Evolutionary conservation across 2,113 vertebrate species (phyloP), one percentile per base, ranked within the genome.

Genomic region (Ellobius talpinus): DNA sequence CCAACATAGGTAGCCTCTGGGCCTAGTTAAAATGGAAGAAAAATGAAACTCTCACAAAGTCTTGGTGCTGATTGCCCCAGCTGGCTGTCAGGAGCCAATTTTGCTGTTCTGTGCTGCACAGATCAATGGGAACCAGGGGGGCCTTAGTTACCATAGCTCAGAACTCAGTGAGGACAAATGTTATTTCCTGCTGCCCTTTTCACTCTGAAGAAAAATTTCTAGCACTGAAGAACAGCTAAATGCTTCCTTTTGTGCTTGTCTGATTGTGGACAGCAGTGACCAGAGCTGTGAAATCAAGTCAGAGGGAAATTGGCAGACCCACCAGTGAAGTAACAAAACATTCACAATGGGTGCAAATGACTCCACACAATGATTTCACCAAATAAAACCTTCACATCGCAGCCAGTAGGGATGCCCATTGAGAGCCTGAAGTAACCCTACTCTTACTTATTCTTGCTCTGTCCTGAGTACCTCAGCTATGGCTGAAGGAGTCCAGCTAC

Each of bases 351-450:
- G 88, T 7, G 55, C 3, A 42, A 47, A 84, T 19, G 58, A 94
- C 94, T 5, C 0, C 45, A n/a, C 39, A 0, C 0, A 7, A 52
- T 88, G n/a, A 76, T 87, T 78, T 73, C 66, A 77, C 72, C 68
- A 78, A 97, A 96, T 93, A 97, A 93, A 98, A 97, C 97, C 97
- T 97, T 97, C 79, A 81, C 96, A 94, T 96, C 95, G 90, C 47
- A 93, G 95, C 61, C 93, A 94, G 78, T 74, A 95, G 93, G 97
- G 87, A 95, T 73, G 84, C 96, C 97, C 87, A 87, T 79, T 68
- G 96, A 86, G 96, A 98, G 93, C 97, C 97, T 93, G 89, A 97
- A 96, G 93, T 93, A 94, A 94, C 97, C 95, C 90, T 65, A 65
- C 58, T 85, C 39, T 63, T 63, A 42, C 96, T 96, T 95, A 55